A percentile compares a stretch with the other conserved stretches of the same genome.
Conservation (phyloP, 2,113 vertebrate genomes). For the Azemiops feae region DNA sequence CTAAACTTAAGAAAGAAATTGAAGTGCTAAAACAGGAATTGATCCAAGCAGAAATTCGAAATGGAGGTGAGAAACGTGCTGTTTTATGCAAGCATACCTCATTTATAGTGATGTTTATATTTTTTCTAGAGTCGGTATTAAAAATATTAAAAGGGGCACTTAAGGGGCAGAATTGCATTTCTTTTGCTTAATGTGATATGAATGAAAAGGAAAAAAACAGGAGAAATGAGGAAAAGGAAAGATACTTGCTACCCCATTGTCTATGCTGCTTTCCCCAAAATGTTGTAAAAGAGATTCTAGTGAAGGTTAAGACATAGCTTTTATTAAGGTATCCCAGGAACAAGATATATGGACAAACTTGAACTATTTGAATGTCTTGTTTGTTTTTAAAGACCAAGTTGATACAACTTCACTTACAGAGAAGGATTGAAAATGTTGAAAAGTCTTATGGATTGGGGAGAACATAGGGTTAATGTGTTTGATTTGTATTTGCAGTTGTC, state of each 20-base stretch:
- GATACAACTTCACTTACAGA: not conserved
- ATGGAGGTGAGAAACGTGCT: conserved; percentile 63
- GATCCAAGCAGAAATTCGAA: conserved; percentile 86
- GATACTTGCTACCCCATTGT: not conserved
- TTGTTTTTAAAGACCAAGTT: not conserved
- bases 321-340: not conserved
- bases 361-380: not conserved
- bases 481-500: no score
- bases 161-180: not conserved
- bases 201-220: not conserved
- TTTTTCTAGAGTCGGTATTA: not conserved
- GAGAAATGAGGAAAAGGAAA: not conserved
- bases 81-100: not conserved
- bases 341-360: not conserved
- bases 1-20: conserved; percentile 92
- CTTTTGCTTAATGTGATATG: not conserved
- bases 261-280: not conserved
- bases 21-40: conserved; percentile 87
- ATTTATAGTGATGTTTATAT: not conserved
- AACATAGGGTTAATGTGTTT: no score
- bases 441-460: not conserved
- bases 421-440: not conserved
- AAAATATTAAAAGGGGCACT: not conserved
- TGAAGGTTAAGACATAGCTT: not conserved
- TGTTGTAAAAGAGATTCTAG: not conserved